Base-by-base conservation (phyloP, 1,140 invertebrate genomes). In the Nomia melanderi region DNA sequence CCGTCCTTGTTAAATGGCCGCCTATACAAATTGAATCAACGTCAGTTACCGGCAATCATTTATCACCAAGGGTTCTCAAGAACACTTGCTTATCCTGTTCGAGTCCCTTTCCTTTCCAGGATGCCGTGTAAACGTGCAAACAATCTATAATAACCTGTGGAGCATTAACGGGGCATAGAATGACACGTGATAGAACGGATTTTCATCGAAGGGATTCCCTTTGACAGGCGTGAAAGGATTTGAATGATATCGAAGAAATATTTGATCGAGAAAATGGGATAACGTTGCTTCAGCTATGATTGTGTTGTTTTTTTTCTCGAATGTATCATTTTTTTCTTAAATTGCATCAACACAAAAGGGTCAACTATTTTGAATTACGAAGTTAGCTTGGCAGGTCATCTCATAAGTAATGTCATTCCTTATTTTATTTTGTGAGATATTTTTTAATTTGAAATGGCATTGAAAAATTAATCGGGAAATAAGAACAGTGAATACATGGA, bases 1-100 rank as follows among this genome's bases (percentile, higher is more conserved):
- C 77, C 64, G 27, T 70, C 54, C 66, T 69, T 65, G 83, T 79
- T 85, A 86, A 86, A 86, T 83, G 76, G 78, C 47, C 59, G 57
- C 78, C 78, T 83, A 77, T 82, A 86, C 65, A 77, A 80, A 84
- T 77, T 82, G 81, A 81, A 86, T 86, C 79, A 77, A 79, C 65
- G 81, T 86, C 85, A 86, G 78, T 62, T 83, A 62, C 81, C 56
- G 53, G 57, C 57, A 67, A 78, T 83, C 77, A 78, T 86, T 86
- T 82, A 86, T 86, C 79, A 86, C 33, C 41, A 60, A n/a, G 66
- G 56, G 69, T 79, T 74, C 81, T 83, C 65, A 76, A 82, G 81
- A 70, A 77, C 31, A 63, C 54, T 81, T 27, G 36, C 79, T 66
- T 36, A 62, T 47, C 57, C 78, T 66, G 44, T 59, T 65, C 33